Conservation (phyloP, 2,888 invertebrate genomes). For the Lasioglossum leucozonium region DNA sequence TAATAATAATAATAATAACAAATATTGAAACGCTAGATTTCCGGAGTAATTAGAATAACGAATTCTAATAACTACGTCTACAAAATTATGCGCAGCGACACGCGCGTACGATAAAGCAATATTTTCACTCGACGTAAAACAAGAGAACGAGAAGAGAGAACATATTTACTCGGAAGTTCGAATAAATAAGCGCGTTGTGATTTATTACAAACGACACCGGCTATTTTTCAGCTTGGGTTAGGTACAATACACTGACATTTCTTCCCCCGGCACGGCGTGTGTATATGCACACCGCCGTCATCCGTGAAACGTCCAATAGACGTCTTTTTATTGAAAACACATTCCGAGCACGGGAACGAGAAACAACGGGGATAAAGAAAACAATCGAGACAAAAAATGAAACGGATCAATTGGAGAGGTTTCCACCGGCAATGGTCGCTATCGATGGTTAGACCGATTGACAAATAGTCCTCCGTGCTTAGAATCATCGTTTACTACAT, state of each 20-base stretch:
- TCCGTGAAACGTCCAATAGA: background rate
- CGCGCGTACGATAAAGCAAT: background rate
- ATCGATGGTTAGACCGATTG: constrained; percentile 52
- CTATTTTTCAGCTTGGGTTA: background rate
- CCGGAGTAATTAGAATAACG: background rate
- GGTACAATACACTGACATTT: background rate
- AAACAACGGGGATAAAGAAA: constrained; percentile 17
- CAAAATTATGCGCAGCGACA: background rate
- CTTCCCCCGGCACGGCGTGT: too few relatives aligned
- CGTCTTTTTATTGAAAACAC: constrained; percentile 2
- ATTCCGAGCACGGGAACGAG: background rate
- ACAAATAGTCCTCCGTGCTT: constrained; percentile 43
- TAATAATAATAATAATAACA: background rate
- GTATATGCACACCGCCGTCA: too few relatives aligned
- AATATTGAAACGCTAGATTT: background rate
- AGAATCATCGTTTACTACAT: constrained; percentile 42
- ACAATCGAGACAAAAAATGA: constrained; percentile 19
- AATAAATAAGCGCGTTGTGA: background rate
- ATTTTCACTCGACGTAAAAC: background rate
- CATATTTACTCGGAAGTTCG: background rate
- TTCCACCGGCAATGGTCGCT: constrained; percentile 25
- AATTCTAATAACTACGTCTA: background rate
- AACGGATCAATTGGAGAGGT: constrained; percentile 17
- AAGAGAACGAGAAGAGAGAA: background rate
- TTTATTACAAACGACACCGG: background rate